Conservation (phyloP, 2,797 vertebrate species). For the Clarias fuscus region DNA sequence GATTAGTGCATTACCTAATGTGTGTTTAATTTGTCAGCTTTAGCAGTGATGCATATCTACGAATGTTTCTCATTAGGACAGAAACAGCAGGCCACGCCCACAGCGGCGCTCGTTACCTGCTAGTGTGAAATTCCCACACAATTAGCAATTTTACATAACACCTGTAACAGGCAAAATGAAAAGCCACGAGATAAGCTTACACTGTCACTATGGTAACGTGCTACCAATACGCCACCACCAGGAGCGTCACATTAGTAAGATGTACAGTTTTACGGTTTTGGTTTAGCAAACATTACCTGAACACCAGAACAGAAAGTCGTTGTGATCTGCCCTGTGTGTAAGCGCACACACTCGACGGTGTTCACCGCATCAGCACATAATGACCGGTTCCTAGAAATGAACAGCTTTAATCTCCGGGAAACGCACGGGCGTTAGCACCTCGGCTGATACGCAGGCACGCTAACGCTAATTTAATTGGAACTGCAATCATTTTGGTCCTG, state of each 20-base stretch:
- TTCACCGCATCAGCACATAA: background rate
- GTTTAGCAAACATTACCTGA: background rate
- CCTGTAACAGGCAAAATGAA: background rate
- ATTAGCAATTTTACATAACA: too few relatives aligned
- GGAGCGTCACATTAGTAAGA: too few relatives aligned
- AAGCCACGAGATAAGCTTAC: background rate
- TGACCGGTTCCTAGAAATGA: background rate
- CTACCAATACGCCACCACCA: background rate
- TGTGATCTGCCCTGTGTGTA: background rate
- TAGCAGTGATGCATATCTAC: too few relatives aligned
- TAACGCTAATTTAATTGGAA: background rate
- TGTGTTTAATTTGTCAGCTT: background rate
- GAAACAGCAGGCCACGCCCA: background rate
- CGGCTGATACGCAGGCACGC: background rate
- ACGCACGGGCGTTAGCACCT: background rate
- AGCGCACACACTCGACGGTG: background rate
- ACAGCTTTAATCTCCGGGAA: background rate
- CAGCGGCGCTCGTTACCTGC: too few relatives aligned
- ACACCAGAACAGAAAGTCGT: background rate
- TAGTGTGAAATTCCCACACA: too few relatives aligned
- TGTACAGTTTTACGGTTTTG: too few relatives aligned
- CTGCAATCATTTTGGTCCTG: background rate
- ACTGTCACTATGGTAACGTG: background rate
- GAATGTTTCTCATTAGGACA: background rate
- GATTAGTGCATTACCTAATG: too few relatives aligned